Percentiles rank a stretch among this genome's conserved stretches.
Evolutionary conservation across 2,113 vertebrate species (phyloP).

Genomic region (Gambusia holbrooki): DNA sequence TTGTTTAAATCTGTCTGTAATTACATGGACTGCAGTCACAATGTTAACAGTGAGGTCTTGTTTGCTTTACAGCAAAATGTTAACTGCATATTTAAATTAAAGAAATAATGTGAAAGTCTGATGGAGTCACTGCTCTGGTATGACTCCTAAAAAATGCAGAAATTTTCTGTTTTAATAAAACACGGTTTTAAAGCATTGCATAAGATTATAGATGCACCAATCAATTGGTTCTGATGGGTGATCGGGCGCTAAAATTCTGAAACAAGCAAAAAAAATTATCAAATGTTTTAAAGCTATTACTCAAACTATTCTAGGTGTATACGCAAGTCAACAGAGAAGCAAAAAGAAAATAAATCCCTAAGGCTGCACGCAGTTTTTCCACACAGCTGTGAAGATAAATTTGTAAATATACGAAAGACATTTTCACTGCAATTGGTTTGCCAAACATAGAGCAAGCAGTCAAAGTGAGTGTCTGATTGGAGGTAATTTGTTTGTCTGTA

Average conservation of each 20-base stretch:
- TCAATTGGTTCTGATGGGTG: background rate
- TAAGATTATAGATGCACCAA: background rate
- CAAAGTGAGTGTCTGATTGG: background rate
- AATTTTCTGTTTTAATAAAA: no score
- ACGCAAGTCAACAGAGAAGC: no score
- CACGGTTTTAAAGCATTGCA: background rate
- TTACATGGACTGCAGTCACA: background rate
- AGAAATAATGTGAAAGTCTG: slow-evolving; percentile 19
- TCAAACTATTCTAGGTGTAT: background rate
- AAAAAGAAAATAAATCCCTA: no score
- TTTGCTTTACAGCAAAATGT: slow-evolving; percentile 24
- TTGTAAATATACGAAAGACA: background rate
- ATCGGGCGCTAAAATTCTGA: background rate
- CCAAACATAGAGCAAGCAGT: background rate
- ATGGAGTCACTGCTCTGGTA: slow-evolving; percentile 38
- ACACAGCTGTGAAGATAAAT: background rate
- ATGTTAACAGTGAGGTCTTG: slow-evolving; percentile 2
- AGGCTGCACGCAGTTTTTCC: background rate
- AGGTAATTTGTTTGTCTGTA: background rate
- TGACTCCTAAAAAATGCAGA: background rate
- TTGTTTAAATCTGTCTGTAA: background rate
- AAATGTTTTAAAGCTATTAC: background rate
- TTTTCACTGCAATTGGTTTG: background rate
- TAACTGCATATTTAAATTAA: slow-evolving; percentile 5
- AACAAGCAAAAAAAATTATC: background rate